phyloP scores from a whole-genome alignment of 2,888 invertebrate genomes.

The Meliscaeva auricollis region DNA sequence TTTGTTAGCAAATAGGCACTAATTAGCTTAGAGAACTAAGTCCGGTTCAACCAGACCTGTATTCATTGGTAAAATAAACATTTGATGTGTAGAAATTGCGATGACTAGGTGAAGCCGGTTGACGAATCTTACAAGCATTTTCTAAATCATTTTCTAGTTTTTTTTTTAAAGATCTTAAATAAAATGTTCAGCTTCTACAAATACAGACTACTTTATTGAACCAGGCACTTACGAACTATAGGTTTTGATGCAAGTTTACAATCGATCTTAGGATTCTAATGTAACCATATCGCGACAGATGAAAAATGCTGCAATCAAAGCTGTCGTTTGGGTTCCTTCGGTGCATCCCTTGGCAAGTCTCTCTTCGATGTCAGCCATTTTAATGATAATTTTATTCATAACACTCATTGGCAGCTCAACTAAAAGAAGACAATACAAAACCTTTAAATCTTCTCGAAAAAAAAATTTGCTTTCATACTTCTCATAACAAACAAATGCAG shows the following conservation, averaged over 20 bases:
- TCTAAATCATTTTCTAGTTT: too few species aligned
- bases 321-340: slow-evolving; percentile 95
- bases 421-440: slow-evolving; percentile 84
- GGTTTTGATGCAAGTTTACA: too few species aligned
- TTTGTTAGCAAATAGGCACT: too few species aligned
- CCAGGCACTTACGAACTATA: slow-evolving; percentile 27
- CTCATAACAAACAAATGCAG: slow-evolving; percentile 94
- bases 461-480: slow-evolving; percentile 87
- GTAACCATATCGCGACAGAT: slow-evolving; percentile 87
- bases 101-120: too few species aligned
- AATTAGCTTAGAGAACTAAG: too few species aligned
- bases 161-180: too few species aligned
- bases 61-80: too few species aligned
- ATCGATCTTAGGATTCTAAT: slow-evolving; percentile 77
- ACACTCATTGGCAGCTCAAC: slow-evolving; percentile 94
- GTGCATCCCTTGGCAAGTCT: slow-evolving; percentile 93
- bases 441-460: not conserved
- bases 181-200: not conserved
- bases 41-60: too few species aligned
- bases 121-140: too few species aligned
- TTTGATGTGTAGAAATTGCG: too few species aligned
- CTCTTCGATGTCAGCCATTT: slow-evolving; percentile 95
- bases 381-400: slow-evolving; percentile 91
- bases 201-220: slow-evolving; percentile 9
- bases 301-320: slow-evolving; percentile 95